Evolutionary conservation across 2,888 invertebrate species (phyloP), one percentile per base, ranked within the genome.

Genomic region (Drosophila rubida): DNA sequence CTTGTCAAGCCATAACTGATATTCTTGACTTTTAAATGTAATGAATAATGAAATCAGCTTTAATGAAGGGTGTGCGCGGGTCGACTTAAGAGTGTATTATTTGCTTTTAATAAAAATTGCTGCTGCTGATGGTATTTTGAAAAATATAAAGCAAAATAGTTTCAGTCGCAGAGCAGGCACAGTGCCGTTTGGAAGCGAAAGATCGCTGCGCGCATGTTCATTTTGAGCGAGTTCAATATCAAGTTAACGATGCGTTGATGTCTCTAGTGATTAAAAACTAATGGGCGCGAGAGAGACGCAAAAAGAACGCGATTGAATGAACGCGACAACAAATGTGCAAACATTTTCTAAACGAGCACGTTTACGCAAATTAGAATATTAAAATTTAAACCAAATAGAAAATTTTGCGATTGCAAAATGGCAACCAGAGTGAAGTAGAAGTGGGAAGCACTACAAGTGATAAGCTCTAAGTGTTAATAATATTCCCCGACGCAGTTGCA

Each of bases 91-190:
- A 2, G 1, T 16, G 14, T n/a, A 22, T 3, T 27, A 46, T 44
- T 46, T 58, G 48, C 55, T 61, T 41, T 75, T 85, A 82, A 85
- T 79, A 67, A 87, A 76, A 88, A 86, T 86, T 88, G 80, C 71
- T 70, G 84, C 80, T 75, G 35, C 35, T 63, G 65, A 60, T 69
- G 69, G 69, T 64, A 58, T 61, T 67, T 67, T 42, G 19, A 67
- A 57, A 60, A 65, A 45, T 51, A 39, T 51, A 51, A 69, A 67
- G 61, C 44, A 66, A 69, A 73, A 82, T 75, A 49, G 69, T 51
- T 82, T 81, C 66, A 81, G 80, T 82, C 71, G 50, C 62, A 86
- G 63, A 85, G 59, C 48, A 75, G 57, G 62, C 85, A 64, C 61
- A 55, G 57, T 63, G 58, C 50, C 53, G 69, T 55, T 54, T 63